Evolutionary conservation across 2,888 invertebrate genomes (phyloP).

Genomic region (Oasisia sp.): DNA sequence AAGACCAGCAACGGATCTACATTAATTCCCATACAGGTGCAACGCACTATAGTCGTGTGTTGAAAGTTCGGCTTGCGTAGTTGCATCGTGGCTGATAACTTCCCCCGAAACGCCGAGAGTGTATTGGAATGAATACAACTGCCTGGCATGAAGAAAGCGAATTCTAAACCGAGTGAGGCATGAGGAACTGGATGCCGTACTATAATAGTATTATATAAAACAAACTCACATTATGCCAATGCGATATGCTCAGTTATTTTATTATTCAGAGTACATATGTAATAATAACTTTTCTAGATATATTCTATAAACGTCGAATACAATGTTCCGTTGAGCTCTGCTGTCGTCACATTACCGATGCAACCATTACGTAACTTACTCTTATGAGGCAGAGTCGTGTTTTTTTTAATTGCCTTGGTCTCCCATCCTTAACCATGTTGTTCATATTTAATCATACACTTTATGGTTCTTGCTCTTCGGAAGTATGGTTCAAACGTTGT

Average conservation of each 20-base stretch:
- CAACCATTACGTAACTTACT: neutral
- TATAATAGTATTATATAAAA: no score
- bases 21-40: neutral
- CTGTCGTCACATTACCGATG: neutral
- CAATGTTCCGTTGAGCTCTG: neutral
- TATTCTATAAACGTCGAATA: neutral
- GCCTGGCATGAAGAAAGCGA: no score
- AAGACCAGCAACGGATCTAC: neutral
- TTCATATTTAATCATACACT: neutral
- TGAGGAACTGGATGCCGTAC: no score
- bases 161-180: no score
- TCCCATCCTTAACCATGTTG: neutral
- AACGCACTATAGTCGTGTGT: neutral
- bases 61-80: neutral
- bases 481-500: neutral
- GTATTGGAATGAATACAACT: no score
- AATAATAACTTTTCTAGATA: neutral
- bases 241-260: neutral
- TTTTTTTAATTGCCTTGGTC: neutral
- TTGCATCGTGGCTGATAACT: no score
- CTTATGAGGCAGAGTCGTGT: neutral
- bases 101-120: no score
- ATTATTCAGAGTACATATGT: neutral
- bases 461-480: neutral
- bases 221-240: neutral